Percentiles rank a stretch among this genome's conserved stretches.
These are phyloP conservation scores for Danaus plexippus DNA, from an alignment of 1,140 invertebrate genomes.

Conservation along the genomic window DNA sequence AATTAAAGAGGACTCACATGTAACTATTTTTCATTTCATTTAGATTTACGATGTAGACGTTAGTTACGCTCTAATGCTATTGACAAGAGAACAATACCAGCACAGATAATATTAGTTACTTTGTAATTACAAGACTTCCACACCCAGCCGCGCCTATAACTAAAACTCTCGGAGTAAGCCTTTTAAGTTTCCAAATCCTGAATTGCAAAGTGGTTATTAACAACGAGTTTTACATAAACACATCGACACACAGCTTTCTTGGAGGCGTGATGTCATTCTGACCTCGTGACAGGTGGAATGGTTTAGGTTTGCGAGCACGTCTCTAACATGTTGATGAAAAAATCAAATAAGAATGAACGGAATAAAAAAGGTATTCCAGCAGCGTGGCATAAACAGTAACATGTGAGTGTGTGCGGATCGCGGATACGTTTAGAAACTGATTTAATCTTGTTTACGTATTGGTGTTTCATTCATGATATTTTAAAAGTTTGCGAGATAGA, in stretches of 20 bases:
- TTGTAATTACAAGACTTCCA: conserved; percentile 10
- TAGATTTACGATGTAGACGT: no score
- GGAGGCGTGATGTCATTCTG: conserved; percentile 33
- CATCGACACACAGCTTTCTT: conserved; percentile 21
- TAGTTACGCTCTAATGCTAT: no score
- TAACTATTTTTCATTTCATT: no score
- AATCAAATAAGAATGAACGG: conserved; percentile 22
- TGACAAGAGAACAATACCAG: not conserved
- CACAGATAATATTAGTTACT: conserved; percentile 8
- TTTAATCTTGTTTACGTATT: conserved; percentile 9
- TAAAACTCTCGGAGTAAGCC: not conserved
- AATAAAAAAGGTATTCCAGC: conserved; percentile 23
- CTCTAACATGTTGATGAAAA: conserved; percentile 20
- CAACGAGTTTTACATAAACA: conserved; percentile 7
- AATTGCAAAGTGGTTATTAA: conserved; percentile 2
- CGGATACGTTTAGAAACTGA: conserved; percentile 9
- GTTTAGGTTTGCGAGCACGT: conserved; percentile 21
- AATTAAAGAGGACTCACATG: no score
- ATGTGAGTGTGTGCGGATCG: conserved; percentile 11
- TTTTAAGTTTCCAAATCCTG: conserved; percentile 8
- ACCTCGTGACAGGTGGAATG: conserved; percentile 20
- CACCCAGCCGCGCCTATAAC: conserved; percentile 14
- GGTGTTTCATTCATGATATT: conserved; percentile 12
- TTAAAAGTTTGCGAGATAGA: not conserved
- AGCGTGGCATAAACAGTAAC: conserved; percentile 11